Base-by-base conservation (phyloP, 1,140 invertebrate genomes). In the Drosophila sp. region DNA sequence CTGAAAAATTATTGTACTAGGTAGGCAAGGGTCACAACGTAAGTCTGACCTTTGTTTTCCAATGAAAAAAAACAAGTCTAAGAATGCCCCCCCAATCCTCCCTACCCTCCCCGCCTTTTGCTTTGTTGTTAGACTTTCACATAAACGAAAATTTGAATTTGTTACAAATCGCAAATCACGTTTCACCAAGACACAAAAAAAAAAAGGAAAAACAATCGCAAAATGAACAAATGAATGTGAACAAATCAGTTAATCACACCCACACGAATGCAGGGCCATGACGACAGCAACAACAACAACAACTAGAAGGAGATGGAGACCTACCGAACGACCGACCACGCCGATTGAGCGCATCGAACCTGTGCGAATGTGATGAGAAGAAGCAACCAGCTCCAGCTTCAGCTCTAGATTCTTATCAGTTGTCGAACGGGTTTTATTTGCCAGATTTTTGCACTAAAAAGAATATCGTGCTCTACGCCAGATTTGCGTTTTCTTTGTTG, bases 211-310 rank as follows among this genome's bases (percentile, higher is more conserved):
- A 80, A 77, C 70, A 84, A 78, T 80, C 73, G 71, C 68, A 60
- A 82, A 89, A 80, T 80, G 74, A 84, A 84, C 84, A 89, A 89
- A 89, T 89, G 80, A 87, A 90, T 90, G 89, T 90, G 83, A 90
- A 90, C 89, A 91, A 91, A 91, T 91, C 89, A 91, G 80, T 91
- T 87, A 91, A 91, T 91, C 89, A 91, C 89, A 91, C 89, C 89
- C 84, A 91, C 89, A 91, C 89, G 79, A 80, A 70, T 76, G 60
- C 29, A 62, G 29, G 40, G 41, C 29, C 73, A 47, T 25, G 56
- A 50, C 7, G 25, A 50, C 23, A 40, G 33, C 72, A 3, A 17
- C 5, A 3, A 23, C 30, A 11, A 41, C 35, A 30, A 56, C 6
- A 23, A 47, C 35, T 32, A 64, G 69, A 41, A 17, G 27, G 32